Evolutionary conservation across 2,797 vertebrate species (phyloP), one percentile per base, ranked within the genome.

Genomic region (Lophotriccus pileatus): DNA sequence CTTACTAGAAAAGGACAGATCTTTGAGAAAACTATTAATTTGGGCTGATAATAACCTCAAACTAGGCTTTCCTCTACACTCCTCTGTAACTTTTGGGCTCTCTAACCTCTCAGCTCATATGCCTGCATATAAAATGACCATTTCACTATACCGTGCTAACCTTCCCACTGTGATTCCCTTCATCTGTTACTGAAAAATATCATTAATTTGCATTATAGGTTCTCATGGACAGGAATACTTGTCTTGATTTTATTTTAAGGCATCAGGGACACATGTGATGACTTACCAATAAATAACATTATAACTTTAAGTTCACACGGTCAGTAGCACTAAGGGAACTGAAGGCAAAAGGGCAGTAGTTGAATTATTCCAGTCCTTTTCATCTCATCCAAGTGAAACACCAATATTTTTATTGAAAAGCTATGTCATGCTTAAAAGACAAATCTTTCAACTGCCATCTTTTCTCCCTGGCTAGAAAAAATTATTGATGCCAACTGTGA

Each of bases 391-490:
- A 82, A 2, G 24, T 36, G 59, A 86, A 52, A 79, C 81, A 94
- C 43, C 72, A 79, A 49, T 43, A 72, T 75, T 94, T 94, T 82
- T 50, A 69, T 28, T 86, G 63, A 84, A 93, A 95, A 63, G 17
- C 44, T 80, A 32, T 52, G 52, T 85, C 93, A 27, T 58, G 23
- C 50, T 84, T 87, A 86, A 82, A 92, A 91, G 92, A 94, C 74
- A 94, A 91, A 96, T 94, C 76, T 84, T 94, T 58, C 73, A 50
- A 47, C 73, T 95, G 78, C 87, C 94, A 82, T 82, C 68, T 90
- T 89, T 94, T 93, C 91, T 95, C 87, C 94, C 96, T 92, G 80
- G 68, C 55, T 90, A 67, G 66, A 93, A 90, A 89, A 91, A 13
- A 72, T 44, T 74, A 2, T 23, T 90, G 82, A 70, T 68, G 78